A percentile compares a stretch with the other conserved stretches of the same genome.
phyloP scores from a whole-genome alignment of 2,113 vertebrate genomes.

The Chiloscyllium plagiosum region DNA sequence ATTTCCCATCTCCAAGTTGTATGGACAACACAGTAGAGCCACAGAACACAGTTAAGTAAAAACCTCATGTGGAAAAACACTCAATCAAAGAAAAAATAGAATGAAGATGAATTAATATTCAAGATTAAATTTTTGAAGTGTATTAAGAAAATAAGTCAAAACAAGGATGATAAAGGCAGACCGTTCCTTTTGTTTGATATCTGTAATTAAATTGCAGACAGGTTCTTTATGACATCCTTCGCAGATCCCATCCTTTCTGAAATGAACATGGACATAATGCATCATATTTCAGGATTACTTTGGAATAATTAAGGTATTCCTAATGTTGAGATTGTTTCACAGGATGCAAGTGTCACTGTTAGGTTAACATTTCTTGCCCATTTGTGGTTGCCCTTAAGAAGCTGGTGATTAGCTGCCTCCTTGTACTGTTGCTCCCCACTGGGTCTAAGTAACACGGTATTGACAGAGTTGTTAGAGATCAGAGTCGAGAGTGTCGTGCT shows the following conservation, averaged over 20 bases:
- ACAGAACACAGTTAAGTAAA: neutral
- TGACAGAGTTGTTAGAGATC: too few species aligned
- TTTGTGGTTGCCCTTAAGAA: too few species aligned
- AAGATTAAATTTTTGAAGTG: neutral
- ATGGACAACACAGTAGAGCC: neutral
- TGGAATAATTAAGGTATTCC: neutral
- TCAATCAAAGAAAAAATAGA: neutral
- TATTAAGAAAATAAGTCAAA: neutral
- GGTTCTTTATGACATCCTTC: neutral
- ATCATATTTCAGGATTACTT: neutral
- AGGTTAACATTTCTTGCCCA: too few species aligned
- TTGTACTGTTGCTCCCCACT: too few species aligned
- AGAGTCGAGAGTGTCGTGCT: too few species aligned
- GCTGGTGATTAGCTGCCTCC: too few species aligned
- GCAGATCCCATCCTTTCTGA: neutral
- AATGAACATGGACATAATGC: neutral
- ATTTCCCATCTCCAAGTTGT: neutral
- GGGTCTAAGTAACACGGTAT: too few species aligned
- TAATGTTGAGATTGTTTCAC: neutral
- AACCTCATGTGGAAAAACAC: neutral
- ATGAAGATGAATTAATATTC: neutral
- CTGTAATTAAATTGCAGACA: neutral
- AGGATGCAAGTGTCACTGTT: too few species aligned
- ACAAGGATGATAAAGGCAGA: neutral
- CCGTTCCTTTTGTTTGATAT: neutral